phyloP scores from a whole-genome alignment of 2,113 vertebrate species.

The Oreochromis niloticus region DNA sequence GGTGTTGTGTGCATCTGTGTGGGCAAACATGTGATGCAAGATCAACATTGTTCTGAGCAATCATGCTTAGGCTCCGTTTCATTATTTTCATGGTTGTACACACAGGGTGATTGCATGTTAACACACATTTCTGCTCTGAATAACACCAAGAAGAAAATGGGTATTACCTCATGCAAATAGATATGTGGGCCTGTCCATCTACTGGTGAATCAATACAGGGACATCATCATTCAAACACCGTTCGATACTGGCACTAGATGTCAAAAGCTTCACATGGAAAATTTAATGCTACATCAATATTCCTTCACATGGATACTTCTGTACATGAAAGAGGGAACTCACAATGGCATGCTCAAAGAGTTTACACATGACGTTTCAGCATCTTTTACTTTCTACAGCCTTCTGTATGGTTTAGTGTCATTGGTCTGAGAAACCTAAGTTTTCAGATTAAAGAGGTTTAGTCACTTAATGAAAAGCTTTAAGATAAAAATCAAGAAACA shows the following conservation, averaged over 20 bases:
- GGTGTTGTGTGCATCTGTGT: neutral
- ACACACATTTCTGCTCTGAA: neutral
- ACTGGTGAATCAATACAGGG: neutral
- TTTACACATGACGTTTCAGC: neutral
- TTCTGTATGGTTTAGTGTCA: accelerated
- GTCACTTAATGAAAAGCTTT: neutral
- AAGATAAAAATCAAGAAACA: neutral
- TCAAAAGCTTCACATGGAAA: neutral
- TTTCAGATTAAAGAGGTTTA: neutral
- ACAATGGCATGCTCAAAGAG: neutral
- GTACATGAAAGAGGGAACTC: neutral
- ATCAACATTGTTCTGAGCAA: neutral
- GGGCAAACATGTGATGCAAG: neutral
- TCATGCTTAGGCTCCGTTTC: neutral
- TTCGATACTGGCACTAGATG: neutral
- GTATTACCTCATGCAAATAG: neutral
- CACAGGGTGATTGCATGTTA: neutral
- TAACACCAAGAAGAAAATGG: neutral
- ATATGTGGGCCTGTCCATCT: neutral
- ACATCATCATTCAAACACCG: neutral
- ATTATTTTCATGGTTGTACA: neutral
- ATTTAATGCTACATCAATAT: neutral
- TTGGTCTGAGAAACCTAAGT: accelerated
- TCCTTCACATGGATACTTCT: neutral
- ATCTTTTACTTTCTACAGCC: neutral